Conservation (phyloP, 2,888 invertebrate genomes). For the Philereme transversata region DNA sequence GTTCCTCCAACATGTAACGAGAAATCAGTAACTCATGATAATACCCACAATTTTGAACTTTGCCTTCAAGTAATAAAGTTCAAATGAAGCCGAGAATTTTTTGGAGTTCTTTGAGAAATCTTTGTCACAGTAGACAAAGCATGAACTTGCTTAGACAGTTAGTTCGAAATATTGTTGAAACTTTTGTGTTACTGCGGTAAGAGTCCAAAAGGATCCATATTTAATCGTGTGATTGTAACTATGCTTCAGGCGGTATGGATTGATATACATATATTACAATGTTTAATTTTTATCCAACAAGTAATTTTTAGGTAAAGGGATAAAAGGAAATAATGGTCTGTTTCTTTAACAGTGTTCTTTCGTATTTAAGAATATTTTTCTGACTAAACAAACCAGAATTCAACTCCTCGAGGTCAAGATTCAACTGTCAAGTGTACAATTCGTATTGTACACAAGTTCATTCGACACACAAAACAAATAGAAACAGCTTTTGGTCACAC, state of each 20-base stretch:
- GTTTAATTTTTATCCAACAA: no score
- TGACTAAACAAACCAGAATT: not conserved
- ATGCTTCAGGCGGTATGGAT: not conserved
- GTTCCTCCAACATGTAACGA: not conserved
- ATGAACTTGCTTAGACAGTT: slow-evolving; percentile 38
- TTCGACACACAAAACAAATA: slow-evolving; percentile 16
- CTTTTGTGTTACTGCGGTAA: slow-evolving; percentile 25
- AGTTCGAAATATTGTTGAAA: slow-evolving; percentile 25
- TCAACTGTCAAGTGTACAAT: slow-evolving; percentile 3
- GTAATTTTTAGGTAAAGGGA: no score
- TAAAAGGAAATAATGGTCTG: no score
- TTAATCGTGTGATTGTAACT: slow-evolving; percentile 6
- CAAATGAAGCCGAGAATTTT: not conserved
- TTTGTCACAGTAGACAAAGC: slow-evolving; percentile 37
- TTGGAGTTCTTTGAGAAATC: slow-evolving; percentile 13
- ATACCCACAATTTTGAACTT: slow-evolving; percentile 18
- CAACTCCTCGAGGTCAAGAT: not conserved
- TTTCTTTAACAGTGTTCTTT: no score
- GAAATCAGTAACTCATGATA: not conserved
- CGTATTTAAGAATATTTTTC: no score
- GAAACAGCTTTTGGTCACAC: slow-evolving; percentile 22
- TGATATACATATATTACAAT: no score
- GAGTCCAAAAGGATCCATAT: slow-evolving; percentile 15
- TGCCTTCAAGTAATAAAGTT: slow-evolving; percentile 5
- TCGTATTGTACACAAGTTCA: slow-evolving; percentile 22